phyloP scores from a whole-genome alignment of 2,113 vertebrate genomes.

The Brienomyrus brachyistius region DNA sequence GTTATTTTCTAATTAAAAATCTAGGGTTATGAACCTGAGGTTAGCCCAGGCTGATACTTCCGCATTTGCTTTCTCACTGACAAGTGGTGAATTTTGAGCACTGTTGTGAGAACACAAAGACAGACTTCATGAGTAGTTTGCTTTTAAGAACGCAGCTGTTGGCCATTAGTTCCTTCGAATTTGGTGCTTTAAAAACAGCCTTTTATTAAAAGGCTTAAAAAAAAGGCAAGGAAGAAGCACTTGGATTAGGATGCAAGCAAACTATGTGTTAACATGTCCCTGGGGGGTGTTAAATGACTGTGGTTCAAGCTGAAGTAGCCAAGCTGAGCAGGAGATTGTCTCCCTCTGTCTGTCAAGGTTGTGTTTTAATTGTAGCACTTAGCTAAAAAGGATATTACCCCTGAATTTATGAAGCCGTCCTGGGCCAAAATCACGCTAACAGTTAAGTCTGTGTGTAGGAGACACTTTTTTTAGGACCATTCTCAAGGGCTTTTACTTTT shows the following conservation, averaged over 20 bases:
- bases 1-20: neutral
- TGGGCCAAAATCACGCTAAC: neutral
- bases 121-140: neutral
- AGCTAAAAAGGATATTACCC: neutral
- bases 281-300: neutral
- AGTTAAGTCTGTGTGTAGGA: neutral
- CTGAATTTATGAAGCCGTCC: neutral
- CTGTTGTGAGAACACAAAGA: neutral
- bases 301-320: neutral
- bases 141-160: neutral
- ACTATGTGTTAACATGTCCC: slow-evolving; percentile 14
- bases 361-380: neutral
- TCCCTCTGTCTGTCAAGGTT: neutral
- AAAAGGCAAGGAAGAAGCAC: slow-evolving; percentile 22
- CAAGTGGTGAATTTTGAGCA: neutral
- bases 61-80: neutral
- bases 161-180: neutral
- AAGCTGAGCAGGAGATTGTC: neutral
- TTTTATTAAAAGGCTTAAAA: slow-evolving; percentile 17
- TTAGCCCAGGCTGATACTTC: neutral
- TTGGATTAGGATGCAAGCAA: slow-evolving; percentile 17
- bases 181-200: neutral
- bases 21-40: neutral
- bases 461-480: neutral
- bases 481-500: neutral